Percentiles rank a stretch among this genome's conserved stretches.
Evolutionary conservation across 2,888 invertebrate genomes (phyloP).

Genomic region (Tipula unca): DNA sequence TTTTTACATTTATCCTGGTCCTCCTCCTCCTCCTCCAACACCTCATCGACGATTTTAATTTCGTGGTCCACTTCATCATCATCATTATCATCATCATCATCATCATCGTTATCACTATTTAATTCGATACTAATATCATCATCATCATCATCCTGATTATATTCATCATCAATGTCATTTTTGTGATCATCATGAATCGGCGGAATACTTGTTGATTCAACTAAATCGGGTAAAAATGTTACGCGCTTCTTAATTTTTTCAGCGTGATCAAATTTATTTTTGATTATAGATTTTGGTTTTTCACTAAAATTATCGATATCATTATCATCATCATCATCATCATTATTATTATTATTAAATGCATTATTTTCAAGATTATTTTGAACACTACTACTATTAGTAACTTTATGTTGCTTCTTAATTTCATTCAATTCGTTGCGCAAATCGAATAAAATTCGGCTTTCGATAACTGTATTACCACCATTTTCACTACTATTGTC

Average conservation of each 20-base stretch:
- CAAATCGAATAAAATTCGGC: background rate
- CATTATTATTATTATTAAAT: background rate
- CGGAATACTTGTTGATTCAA: slow-evolving; percentile 16
- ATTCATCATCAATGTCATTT: background rate
- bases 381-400: background rate
- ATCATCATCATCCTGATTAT: background rate
- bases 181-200: background rate
- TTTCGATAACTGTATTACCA: background rate
- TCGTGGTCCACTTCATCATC: background rate
- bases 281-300: slow-evolving; percentile 14
- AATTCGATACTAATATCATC: background rate
- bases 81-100: background rate
- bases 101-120: background rate
- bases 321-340: background rate
- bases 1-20: background rate
- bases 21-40: background rate
- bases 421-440: background rate
- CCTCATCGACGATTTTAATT: background rate
- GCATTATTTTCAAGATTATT: background rate
- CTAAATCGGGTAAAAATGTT: slow-evolving; percentile 16
- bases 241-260: background rate
- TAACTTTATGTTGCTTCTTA: background rate
- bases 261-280: background rate
- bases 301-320: background rate
- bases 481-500: slow-evolving; percentile 8